Evolutionary conservation across 2,888 invertebrate species (phyloP).

Genomic region (Myopa tessellatipennis): DNA sequence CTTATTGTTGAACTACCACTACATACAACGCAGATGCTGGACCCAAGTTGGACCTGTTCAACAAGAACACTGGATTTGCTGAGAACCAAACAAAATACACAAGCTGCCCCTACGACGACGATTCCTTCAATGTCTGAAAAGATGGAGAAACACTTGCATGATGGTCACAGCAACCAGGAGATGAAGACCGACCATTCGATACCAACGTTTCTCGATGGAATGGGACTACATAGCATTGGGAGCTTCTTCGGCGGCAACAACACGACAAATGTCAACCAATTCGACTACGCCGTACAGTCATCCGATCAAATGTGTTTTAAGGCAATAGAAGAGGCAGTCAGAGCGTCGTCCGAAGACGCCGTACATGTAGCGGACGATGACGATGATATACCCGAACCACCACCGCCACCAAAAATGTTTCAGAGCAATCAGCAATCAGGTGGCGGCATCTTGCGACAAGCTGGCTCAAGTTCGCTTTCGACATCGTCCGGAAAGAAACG

Average conservation of each 20-base stretch:
- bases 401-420: slow-evolving; percentile 69
- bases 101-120: slow-evolving; percentile 20
- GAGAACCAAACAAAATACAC: slow-evolving; percentile 56
- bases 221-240: slow-evolving; percentile 6
- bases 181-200: slow-evolving; percentile 54
- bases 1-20: slow-evolving; percentile 75
- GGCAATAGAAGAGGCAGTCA: slow-evolving; percentile 61
- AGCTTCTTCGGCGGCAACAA: slow-evolving; percentile 41
- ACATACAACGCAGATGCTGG: slow-evolving; percentile 54
- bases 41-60: slow-evolving; percentile 55
- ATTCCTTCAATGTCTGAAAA: slow-evolving; percentile 43
- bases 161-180: slow-evolving; percentile 49
- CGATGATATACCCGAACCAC: slow-evolving; percentile 74
- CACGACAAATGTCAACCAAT: slow-evolving; percentile 51
- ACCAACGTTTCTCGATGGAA: slow-evolving; percentile 34
- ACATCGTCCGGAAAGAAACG: slow-evolving; percentile 82
- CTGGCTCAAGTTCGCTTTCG: slow-evolving; percentile 69
- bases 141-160: slow-evolving; percentile 45
- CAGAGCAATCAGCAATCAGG: slow-evolving; percentile 62
- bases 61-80: slow-evolving; percentile 62
- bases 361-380: slow-evolving; percentile 67
- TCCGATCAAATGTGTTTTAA: slow-evolving; percentile 65
- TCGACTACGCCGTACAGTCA: slow-evolving; percentile 61
- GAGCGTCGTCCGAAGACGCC: slow-evolving; percentile 54
- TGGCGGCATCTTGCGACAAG: slow-evolving; percentile 73